Evolutionary conservation across 2,797 vertebrate species (phyloP).

Genomic region (Sebastes variabilis): DNA sequence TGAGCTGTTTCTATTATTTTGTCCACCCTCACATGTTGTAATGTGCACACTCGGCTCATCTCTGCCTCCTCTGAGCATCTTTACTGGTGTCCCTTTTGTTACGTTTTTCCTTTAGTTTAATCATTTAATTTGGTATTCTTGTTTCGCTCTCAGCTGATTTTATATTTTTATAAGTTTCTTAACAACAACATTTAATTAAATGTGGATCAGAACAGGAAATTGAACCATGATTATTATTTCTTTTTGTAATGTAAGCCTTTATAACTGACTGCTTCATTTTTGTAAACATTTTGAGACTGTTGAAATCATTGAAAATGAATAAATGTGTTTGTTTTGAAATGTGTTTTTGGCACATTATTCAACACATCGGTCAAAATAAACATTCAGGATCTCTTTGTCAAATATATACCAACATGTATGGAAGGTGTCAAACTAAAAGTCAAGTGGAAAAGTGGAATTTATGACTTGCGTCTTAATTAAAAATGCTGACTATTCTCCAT

Average conservation of each 20-base stretch:
- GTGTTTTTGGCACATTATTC: neutral
- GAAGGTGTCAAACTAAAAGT: neutral
- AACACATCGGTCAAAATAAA: neutral
- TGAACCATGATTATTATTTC: neutral
- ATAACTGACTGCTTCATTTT: conserved; percentile 20
- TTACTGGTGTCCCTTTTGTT: neutral
- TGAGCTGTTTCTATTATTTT: neutral
- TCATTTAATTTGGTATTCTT: neutral
- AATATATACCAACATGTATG: neutral
- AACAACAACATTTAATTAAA: neutral
- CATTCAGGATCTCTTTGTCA: neutral
- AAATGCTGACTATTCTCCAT: too few relatives aligned
- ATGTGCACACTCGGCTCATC: neutral
- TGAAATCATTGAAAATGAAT: conserved; percentile 15
- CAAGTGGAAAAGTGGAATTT: neutral
- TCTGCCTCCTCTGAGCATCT: neutral
- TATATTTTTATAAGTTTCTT: conserved; percentile 43
- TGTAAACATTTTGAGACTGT: conserved; percentile 3
- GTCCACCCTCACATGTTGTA: neutral
- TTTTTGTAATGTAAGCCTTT: neutral
- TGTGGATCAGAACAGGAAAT: neutral
- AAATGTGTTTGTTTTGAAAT: conserved; percentile 21
- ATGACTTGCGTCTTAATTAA: neutral
- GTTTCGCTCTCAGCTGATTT: neutral
- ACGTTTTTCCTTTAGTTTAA: neutral